These are phyloP conservation scores for Euphydryas editha DNA, from an alignment of 2,888 invertebrate genomes.

Conservation along the genomic window DNA sequence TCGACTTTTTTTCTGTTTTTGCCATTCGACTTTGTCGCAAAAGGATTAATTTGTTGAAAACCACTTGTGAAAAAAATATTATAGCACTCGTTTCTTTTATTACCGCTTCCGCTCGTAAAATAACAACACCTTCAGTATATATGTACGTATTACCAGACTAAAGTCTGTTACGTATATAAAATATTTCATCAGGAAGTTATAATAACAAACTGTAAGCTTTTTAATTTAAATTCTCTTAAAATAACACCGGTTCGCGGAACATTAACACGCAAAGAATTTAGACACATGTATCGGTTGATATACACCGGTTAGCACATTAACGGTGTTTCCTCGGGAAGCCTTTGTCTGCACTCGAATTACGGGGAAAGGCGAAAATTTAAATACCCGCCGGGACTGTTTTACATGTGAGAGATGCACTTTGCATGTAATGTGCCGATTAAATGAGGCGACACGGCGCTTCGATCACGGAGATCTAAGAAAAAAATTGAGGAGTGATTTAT, in stretches of 20 bases:
- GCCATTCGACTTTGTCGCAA: constrained; percentile 36
- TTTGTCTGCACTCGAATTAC: constrained; percentile 80
- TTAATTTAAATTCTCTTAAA: constrained; percentile 27
- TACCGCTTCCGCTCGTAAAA: background rate
- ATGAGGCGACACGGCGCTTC: constrained; percentile 63
- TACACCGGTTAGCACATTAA: constrained; percentile 73
- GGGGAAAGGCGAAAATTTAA: constrained; percentile 80
- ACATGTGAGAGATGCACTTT: constrained; percentile 82
- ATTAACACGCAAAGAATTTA: constrained; percentile 39
- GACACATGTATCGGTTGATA: constrained; percentile 62
- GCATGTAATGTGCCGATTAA: constrained; percentile 76
- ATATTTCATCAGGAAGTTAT: background rate
- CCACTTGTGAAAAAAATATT: constrained; percentile 27
- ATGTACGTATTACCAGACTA: background rate
- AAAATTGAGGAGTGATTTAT: constrained; percentile 25
- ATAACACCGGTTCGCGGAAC: constrained; percentile 25
- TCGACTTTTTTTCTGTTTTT: constrained; percentile 42
- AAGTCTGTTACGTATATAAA: background rate
- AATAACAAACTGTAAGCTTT: constrained; percentile 2
- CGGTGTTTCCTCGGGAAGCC: constrained; percentile 69
- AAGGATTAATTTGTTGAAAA: constrained; percentile 39
- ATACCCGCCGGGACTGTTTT: constrained; percentile 78
- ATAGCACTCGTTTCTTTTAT: constrained; percentile 2
- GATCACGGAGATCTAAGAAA: constrained; percentile 45
- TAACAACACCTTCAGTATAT: no score